Percentiles rank a stretch among this genome's conserved stretches.
Conservation (phyloP, 2,888 invertebrate genomes). For the Ennomos fuscantarius region DNA sequence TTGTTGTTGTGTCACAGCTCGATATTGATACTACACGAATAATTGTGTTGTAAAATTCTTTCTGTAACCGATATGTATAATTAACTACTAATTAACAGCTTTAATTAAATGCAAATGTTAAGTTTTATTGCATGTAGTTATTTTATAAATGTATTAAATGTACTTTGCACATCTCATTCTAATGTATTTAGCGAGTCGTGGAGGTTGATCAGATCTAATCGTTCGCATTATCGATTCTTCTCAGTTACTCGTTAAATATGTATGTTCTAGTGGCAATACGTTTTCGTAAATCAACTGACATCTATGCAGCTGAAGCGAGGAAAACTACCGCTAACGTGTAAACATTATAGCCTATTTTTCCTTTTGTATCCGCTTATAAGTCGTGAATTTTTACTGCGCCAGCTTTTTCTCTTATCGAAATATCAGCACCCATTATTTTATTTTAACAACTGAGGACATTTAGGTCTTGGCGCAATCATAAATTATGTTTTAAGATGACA, state of each 20-base stretch:
- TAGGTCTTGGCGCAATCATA: slow-evolving; percentile 28
- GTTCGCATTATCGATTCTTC: slow-evolving; percentile 38
- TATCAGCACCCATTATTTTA: slow-evolving; percentile 11
- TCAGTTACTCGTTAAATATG: slow-evolving; percentile 33
- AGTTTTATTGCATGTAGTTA: slow-evolving; percentile 30
- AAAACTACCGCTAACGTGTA: slow-evolving; percentile 1
- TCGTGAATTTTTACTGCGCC: slow-evolving; percentile 1
- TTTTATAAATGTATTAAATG: slow-evolving; percentile 12
- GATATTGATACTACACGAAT: slow-evolving; percentile 47
- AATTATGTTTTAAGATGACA: slow-evolving; percentile 38
- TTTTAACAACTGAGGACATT: slow-evolving; percentile 30
- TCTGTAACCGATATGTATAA: slow-evolving; percentile 42
- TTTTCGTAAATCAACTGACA: slow-evolving; percentile 20
- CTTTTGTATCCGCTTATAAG: too few species aligned
- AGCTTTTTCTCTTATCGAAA: slow-evolving; percentile 16
- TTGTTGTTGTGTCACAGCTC: slow-evolving; percentile 44
- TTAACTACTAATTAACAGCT: slow-evolving; percentile 34
- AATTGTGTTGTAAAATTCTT: slow-evolving; percentile 47
- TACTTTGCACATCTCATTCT: slow-evolving; percentile 17
- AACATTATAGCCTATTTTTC: too few species aligned
- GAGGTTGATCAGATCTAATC: slow-evolving; percentile 38
- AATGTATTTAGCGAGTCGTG: slow-evolving; percentile 29
- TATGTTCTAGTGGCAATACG: slow-evolving; percentile 25
- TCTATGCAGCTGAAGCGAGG: slow-evolving; percentile 1
- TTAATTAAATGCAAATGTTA: slow-evolving; percentile 34